A percentile compares a stretch with the other conserved stretches of the same genome.
Evolutionary conservation across 2,888 invertebrate species (phyloP).

Genomic region (Baccha elongata): DNA sequence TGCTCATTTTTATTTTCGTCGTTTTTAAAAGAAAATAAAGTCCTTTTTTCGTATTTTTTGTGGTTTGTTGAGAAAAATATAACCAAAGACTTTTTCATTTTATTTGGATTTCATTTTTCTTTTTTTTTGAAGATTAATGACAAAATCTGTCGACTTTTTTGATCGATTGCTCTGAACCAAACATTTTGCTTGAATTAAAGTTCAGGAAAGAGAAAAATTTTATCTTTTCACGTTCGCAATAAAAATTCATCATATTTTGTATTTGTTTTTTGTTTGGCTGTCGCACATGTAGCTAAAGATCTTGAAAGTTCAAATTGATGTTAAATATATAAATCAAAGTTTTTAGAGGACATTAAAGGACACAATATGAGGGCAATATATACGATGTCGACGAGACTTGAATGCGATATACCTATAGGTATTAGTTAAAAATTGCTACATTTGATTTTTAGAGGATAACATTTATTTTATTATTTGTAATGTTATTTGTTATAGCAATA

Average conservation of each 20-base stretch:
- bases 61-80: not conserved
- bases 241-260: slow-evolving; percentile 22
- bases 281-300: slow-evolving; percentile 6
- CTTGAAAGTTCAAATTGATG: slow-evolving; percentile 18
- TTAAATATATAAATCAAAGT: slow-evolving; percentile 14
- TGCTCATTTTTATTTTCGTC: not conserved
- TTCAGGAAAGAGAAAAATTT: slow-evolving; percentile 10
- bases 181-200: slow-evolving; percentile 4
- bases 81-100: not conserved
- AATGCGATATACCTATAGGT: too few species aligned
- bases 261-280: not conserved
- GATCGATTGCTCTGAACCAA: slow-evolving; percentile 22
- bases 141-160: slow-evolving; percentile 10
- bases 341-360: not conserved
- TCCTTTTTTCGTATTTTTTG: not conserved
- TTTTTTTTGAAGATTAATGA: slow-evolving; percentile 23
- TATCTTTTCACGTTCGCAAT: slow-evolving; percentile 21
- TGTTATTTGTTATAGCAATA: too few species aligned
- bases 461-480: too few species aligned
- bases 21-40: not conserved
- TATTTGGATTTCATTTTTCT: not conserved
- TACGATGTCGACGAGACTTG: not conserved
- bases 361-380: not conserved
- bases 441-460: too few species aligned
- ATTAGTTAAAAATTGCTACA: too few species aligned